Conservation (phyloP, 2,797 vertebrate species). For the Brachymystax lenok region DNA sequence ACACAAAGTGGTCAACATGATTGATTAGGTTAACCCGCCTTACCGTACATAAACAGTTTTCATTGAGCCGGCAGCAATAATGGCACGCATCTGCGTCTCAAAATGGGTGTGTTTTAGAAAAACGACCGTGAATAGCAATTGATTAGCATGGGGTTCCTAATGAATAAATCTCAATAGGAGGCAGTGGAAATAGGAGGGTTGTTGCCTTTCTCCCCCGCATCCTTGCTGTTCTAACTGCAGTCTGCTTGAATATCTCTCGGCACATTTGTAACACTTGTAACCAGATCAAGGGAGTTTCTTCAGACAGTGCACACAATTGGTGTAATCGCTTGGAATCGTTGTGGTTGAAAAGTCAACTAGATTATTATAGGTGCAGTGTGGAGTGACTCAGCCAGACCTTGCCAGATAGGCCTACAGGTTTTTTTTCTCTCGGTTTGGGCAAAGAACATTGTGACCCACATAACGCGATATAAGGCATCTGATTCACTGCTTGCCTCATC, state of each 20-base stretch:
- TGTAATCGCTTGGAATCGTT: slow-evolving; percentile 74
- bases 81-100: slow-evolving; percentile 78
- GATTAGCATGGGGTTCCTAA: slow-evolving; percentile 74
- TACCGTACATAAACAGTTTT: slow-evolving; percentile 69
- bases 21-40: slow-evolving; percentile 83
- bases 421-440: not conserved
- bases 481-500: not conserved
- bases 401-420: not conserved
- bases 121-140: slow-evolving; percentile 79
- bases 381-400: slow-evolving; percentile 24
- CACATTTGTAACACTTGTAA: slow-evolving; percentile 66
- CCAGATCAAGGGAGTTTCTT: slow-evolving; percentile 47
- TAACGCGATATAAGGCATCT: not conserved
- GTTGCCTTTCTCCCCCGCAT: slow-evolving; percentile 37
- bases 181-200: slow-evolving; percentile 60
- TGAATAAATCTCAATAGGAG: slow-evolving; percentile 81
- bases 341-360: slow-evolving; percentile 81
- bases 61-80: slow-evolving; percentile 70
- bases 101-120: slow-evolving; percentile 63
- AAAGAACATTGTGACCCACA: not conserved
- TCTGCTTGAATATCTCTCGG: slow-evolving; percentile 54
- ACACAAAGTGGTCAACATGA: slow-evolving; percentile 79
- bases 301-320: slow-evolving; percentile 64
- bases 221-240: slow-evolving; percentile 34
- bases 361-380: slow-evolving; percentile 49